Percentiles rank a stretch among this genome's conserved stretches.
Conservation (phyloP, 92 coral and sea anemone species). For the Porites rus region DNA sequence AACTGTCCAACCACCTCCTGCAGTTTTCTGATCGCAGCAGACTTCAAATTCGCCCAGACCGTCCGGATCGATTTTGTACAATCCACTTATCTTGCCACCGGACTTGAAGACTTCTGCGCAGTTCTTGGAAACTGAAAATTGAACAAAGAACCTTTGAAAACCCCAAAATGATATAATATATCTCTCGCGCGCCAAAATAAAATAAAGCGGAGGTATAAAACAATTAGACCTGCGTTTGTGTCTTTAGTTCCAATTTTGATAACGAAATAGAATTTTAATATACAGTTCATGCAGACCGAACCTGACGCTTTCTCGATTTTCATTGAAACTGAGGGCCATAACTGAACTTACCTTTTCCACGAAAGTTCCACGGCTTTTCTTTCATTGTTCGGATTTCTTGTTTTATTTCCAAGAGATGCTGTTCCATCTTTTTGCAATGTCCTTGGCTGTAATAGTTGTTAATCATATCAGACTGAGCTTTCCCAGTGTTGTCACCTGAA, state of each 20-base stretch:
- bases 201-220: too few species aligned
- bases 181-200: too few species aligned
- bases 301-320: too few species aligned
- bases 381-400: background rate
- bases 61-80: conserved; percentile 56
- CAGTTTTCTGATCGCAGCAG: too few species aligned
- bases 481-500: background rate
- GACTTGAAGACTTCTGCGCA: background rate
- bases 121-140: background rate
- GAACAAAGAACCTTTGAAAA: background rate
- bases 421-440: background rate
- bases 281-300: too few species aligned
- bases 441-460: background rate
- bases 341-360: too few species aligned
- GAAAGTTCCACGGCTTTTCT: background rate
- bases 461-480: background rate
- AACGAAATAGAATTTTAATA: too few species aligned
- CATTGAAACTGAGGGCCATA: too few species aligned
- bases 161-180: too few species aligned
- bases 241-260: too few species aligned
- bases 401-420: background rate
- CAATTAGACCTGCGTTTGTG: too few species aligned
- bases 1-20: too few species aligned
- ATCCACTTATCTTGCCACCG: background rate
- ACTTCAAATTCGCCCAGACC: conserved; percentile 33